Evolutionary conservation across 2,797 vertebrate genomes (phyloP), one percentile per base, ranked within the genome.

Genomic region (Catharus ustulatus): DNA sequence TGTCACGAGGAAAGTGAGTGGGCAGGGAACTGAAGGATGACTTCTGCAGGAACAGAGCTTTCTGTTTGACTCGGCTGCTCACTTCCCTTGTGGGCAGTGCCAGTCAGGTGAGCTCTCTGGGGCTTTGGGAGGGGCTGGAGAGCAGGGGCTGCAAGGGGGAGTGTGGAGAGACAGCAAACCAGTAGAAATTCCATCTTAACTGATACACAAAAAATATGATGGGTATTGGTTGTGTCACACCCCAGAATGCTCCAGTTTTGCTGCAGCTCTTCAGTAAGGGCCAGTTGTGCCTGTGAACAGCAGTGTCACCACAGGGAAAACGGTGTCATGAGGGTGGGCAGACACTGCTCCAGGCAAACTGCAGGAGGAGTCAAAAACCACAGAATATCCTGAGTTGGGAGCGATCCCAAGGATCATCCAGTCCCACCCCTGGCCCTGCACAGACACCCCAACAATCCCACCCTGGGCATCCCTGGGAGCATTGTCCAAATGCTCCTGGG

Each of bases 401-500:
- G 52, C 38, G n/a, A 38, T 16, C 22, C 29, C 38, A n/a, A 23
- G 42, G 62, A 27, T 48, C 62, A 20, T 2, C 18, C 21, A 61
- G 29, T 46, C 30, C 29, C 8, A 18, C 30, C 24, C 38, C 40
- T 5, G 6, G 9, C 26, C 17, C 18, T 74, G 46, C 77, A 6
- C 8, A 66, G 54, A 40, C 8, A 2, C 62, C 42, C 15, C 77
- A 75, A 7, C 6, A 59, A 9, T 9, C 34, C 68, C 76, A 40
- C 11, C 12, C 34, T 54, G 40, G 3, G 22, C 32, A 36, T 30
- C 20, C 54, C 61, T 54, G 21, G 21, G 1, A 55, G 62, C 0
- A 1, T 1, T 36, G 19, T 13, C n/a, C 54, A 45, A 59, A 27
- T 0, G 0, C 51, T 42, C 24, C 43, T 66, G 32, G 43, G 43